Conservation (phyloP, 2,888 invertebrate species). For the Neoascia interrupta region DNA sequence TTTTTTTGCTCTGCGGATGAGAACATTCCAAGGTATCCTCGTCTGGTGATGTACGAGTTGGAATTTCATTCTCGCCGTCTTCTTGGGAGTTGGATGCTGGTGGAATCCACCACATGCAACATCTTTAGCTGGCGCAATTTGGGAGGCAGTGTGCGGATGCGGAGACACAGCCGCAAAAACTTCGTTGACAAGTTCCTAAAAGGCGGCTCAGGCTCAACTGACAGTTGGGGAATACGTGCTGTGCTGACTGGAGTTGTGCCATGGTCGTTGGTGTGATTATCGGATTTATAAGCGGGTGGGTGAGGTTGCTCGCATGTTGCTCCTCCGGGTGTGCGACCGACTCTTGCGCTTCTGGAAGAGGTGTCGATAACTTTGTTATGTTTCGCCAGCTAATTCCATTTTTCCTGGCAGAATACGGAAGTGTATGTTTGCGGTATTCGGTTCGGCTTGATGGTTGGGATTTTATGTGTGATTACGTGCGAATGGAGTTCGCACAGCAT, state of each 20-base stretch:
- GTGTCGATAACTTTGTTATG: constrained; percentile 43
- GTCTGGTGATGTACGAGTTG: constrained; percentile 27
- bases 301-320: constrained; percentile 20
- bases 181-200: constrained; percentile 58
- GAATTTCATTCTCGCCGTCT: constrained; percentile 31
- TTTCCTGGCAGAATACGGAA: constrained; percentile 1
- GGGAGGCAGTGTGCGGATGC: background rate
- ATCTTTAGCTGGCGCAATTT: constrained; percentile 16
- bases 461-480: constrained; percentile 28
- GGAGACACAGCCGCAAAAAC: constrained; percentile 31
- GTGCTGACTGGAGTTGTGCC: constrained; percentile 9
- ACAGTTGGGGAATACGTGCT: constrained; percentile 7
- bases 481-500: constrained; percentile 18
- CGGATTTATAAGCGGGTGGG: constrained; percentile 48
- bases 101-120: constrained; percentile 10
- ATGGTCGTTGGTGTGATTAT: constrained; percentile 41
- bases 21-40: constrained; percentile 43
- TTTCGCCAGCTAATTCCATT: constrained; percentile 26
- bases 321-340: background rate
- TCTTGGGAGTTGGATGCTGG: background rate
- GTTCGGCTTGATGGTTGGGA: constrained; percentile 2
- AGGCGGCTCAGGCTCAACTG: constrained; percentile 4
- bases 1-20: constrained; percentile 32
- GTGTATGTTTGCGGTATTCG: constrained; percentile 21
- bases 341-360: constrained; percentile 14